A percentile compares a stretch with the other conserved stretches of the same genome.
phyloP scores from a whole-genome alignment of 1,140 invertebrate species.

The Bathynomus jamesi region DNA sequence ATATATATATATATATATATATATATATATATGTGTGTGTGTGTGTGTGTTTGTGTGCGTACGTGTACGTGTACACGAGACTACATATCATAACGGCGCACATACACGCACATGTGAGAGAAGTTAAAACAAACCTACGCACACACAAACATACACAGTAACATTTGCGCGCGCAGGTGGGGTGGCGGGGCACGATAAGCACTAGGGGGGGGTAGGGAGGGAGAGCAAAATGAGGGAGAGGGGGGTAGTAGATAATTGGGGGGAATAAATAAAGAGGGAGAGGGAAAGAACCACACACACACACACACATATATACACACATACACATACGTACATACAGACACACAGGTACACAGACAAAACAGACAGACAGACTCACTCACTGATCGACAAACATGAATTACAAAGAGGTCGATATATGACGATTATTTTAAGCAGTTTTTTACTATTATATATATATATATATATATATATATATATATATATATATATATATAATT shows the following conservation, averaged over 20 bases:
- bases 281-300: too few relatives aligned
- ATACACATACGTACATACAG: too few relatives aligned
- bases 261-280: background rate
- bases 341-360: too few relatives aligned
- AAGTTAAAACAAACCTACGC: background rate
- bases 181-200: background rate
- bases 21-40: background rate
- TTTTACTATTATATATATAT: too few relatives aligned
- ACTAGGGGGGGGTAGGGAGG: background rate
- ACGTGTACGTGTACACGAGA: background rate
- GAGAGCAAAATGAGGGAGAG: background rate
- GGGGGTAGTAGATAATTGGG: background rate
- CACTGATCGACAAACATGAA: too few relatives aligned
- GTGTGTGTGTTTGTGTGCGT: background rate
- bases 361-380: too few relatives aligned
- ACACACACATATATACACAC: too few relatives aligned
- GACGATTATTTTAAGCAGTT: too few relatives aligned
- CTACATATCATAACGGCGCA: background rate
- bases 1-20: conserved; percentile 2
- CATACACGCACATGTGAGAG: background rate
- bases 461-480: too few relatives aligned
- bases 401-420: too few relatives aligned
- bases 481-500: too few relatives aligned
- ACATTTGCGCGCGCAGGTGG: background rate
- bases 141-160: background rate